phyloP scores from a whole-genome alignment of 2,888 invertebrate species.

The Oscheius sp. region DNA sequence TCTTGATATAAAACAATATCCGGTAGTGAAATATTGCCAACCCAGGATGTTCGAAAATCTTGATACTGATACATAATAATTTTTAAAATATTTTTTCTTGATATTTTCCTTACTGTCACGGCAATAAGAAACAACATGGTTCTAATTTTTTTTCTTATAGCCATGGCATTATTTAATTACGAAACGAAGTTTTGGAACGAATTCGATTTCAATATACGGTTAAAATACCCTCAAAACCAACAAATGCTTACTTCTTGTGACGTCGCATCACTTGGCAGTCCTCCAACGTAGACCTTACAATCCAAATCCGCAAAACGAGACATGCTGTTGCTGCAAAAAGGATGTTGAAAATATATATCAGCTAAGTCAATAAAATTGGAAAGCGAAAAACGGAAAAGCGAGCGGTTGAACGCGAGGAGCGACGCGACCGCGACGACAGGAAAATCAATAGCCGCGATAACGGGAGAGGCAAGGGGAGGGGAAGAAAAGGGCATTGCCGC shows the following conservation, averaged over 20 bases:
- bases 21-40: constrained; percentile 12
- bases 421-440: not conserved
- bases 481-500: too few species aligned
- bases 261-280: constrained; percentile 86
- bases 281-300: constrained; percentile 87
- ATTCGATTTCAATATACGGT: not conserved
- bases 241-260: constrained; percentile 48
- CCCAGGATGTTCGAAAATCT: too few species aligned
- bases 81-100: too few species aligned
- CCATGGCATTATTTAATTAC: too few species aligned
- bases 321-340: constrained; percentile 9
- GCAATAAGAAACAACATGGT: too few species aligned
- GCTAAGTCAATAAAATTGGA: not conserved
- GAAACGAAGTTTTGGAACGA: not conserved
- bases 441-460: constrained; percentile 8
- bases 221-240: not conserved
- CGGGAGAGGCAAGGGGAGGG: too few species aligned
- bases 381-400: not conserved
- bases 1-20: constrained; percentile 7
- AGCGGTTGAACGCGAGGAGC: not conserved
- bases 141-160: too few species aligned
- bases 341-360: not conserved
- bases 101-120: too few species aligned
- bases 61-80: too few species aligned
- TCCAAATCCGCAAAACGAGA: constrained; percentile 24